Evolutionary conservation across 2,888 invertebrate genomes (phyloP), one percentile per base, ranked within the genome.

Genomic region (Dicycla oo): DNA sequence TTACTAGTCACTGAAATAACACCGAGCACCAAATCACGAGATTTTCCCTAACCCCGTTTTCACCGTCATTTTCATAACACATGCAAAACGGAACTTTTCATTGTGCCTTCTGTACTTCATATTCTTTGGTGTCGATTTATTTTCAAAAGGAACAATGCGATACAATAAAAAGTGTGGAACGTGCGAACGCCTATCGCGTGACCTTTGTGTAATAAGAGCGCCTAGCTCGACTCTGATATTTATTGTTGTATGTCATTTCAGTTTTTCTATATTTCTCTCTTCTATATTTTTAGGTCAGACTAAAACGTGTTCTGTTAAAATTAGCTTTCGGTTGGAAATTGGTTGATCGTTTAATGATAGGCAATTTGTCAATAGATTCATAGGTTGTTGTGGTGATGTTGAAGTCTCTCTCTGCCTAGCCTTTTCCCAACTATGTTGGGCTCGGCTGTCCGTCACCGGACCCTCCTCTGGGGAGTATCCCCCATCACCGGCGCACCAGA

Each of bases 81-180:
- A 75, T 73, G 73, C 78, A 80, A 82, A 78, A 70, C 58, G 66
- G 69, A 73, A 69, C 64, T 57, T 72, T 38, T 10, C 15, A 11
- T 51, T 38, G 47, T 40, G 18, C 51, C 66, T 73, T 68, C 65
- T 69, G 68, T 76, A 62, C 65, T 70, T 62, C 45, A 23, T 57
- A 63, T 68, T 69, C 64, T 51, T 34, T 58, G 66, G 73, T 82
- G 67, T 73, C 85, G 81, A 86, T 87, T 87, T 87, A 87, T 83
- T 84, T 86, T 83, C 77, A 82, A 87, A 86, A 85, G 82, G 82
- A 86, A 86, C 88, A 87, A 87, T 85, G 83, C 80, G 75, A 80
- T 82, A 87, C 86, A 87, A 87, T 87, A 87, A 87, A 87, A 87
- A 86, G 81, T 78, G 78, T 72, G 81, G 82, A 75, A 85, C 82